phyloP scores from a whole-genome alignment of 2,797 vertebrate species.

The Pseudopleuronectes americanus region DNA sequence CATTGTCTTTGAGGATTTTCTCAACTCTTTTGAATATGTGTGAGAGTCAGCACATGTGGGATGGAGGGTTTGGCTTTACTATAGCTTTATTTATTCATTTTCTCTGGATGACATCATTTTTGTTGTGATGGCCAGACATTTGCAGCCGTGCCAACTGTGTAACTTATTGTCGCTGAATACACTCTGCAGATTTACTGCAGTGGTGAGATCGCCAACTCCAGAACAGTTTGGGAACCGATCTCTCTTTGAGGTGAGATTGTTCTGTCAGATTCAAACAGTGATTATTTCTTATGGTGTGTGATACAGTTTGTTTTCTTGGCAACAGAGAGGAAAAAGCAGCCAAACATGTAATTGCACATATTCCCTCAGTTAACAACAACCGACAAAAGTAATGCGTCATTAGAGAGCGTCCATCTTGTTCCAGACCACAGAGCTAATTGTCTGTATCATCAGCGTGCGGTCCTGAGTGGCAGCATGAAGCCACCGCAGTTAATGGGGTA shows the following conservation, averaged over 20 bases:
- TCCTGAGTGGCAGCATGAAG: conserved; percentile 8
- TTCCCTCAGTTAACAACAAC: not conserved
- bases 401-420: not conserved
- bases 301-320: not conserved
- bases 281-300: not conserved
- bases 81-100: not conserved
- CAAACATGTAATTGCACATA: not conserved
- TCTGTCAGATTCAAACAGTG: not conserved
- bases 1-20: not conserved
- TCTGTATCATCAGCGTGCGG: not conserved
- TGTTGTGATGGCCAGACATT: not conserved
- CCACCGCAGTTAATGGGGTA: conserved; percentile 3
- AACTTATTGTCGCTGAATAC: not conserved
- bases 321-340: not conserved
- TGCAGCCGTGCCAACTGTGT: too few relatives aligned
- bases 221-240: not conserved
- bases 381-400: not conserved
- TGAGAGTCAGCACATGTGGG: too few relatives aligned
- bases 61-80: not conserved
- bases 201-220: not conserved
- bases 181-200: not conserved
- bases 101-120: not conserved
- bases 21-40: not conserved
- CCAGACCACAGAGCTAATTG: conserved; percentile 1
- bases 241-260: too few relatives aligned